Base-by-base conservation (phyloP, 1,140 invertebrate genomes). In the Dendroctonus valens region DNA sequence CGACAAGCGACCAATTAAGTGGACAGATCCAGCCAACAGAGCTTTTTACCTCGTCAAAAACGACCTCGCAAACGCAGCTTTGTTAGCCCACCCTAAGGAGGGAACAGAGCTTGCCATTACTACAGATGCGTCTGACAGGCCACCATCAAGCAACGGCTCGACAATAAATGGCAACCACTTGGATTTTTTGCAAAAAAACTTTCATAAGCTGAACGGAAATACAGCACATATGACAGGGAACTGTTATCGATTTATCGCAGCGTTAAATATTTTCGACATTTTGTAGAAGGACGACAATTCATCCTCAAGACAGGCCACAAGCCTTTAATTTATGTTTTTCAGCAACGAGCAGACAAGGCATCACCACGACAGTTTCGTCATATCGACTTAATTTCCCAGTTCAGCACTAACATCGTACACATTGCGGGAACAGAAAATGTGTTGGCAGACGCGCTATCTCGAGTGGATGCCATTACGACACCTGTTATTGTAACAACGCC, bases 291-390 rank as follows among this genome's bases (percentile, higher is more conserved):
- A 1, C 58, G 72, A 58, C 40, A 72, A 14, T 75, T 75, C 9
- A 70, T 50, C 0, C 76, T 81, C 7, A 78, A 58, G 26, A 81
- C 78, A 0, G 80, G 82, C 48, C 80, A 82, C 52, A 78, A 77
- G 53, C 79, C 80, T 0, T 57, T 82, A 0, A 72, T 70, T 5
- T 77, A 70, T 55, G 75, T 75, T 0, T 80, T 79, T 55, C 14
- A 54, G 73, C 14, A 68, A 64, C 61, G 68, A 71, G 49, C 63
- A 5, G 75, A 78, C 1, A 76, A 77, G 60, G 63, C 61, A 58
- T 71, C 73, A 6, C 73, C 73, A 7, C 67, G 78, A 5, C 74
- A 76, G 66, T 69, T 70, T 37, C 65, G 62, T 57, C 72, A 79
- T n/a, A 50, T 80, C 3, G 74, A 76, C 55, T 78, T 70, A 48